Evolutionary conservation across 2,113 vertebrate species (phyloP).

Genomic region (Gasterosteus nipponicus): DNA sequence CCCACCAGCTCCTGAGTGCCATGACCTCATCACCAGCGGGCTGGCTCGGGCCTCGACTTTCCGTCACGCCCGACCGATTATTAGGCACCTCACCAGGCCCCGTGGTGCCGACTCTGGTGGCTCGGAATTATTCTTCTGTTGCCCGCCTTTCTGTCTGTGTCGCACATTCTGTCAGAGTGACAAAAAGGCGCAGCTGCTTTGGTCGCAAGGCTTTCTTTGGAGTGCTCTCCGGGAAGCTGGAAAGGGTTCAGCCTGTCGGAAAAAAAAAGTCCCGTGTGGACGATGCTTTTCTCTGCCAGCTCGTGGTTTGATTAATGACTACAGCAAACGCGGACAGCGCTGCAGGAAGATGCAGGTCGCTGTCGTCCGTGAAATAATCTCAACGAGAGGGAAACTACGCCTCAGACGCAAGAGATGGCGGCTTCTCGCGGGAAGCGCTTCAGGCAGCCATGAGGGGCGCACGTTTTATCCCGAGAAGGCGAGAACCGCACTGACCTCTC

Average conservation of each 20-base stretch:
- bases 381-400: background rate
- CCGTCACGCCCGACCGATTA: constrained; percentile 66
- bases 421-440: background rate
- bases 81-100: constrained; percentile 38
- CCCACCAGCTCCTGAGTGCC: constrained; percentile 56
- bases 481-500: constrained; percentile 19
- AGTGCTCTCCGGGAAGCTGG: background rate
- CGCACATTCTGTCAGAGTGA: constrained; percentile 14
- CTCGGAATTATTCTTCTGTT: background rate
- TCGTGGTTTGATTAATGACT: constrained; percentile 16
- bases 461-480: background rate
- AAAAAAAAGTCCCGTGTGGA: background rate
- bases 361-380: background rate
- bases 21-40: constrained; percentile 72
- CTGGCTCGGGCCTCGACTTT: constrained; percentile 63
- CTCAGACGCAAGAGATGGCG: background rate
- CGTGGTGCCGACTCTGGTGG: constrained; percentile 25
- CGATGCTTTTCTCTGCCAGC: constrained; percentile 2
- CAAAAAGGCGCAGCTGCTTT: constrained; percentile 7
- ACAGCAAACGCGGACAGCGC: background rate
- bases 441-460: too few relatives aligned
- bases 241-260: constrained; percentile 8
- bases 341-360: background rate
- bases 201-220: background rate
- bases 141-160: background rate